Percentiles rank a stretch among this genome's conserved stretches.
phyloP scores from a whole-genome alignment of 2,797 vertebrate species.

The Pseudochirops cupreus region DNA sequence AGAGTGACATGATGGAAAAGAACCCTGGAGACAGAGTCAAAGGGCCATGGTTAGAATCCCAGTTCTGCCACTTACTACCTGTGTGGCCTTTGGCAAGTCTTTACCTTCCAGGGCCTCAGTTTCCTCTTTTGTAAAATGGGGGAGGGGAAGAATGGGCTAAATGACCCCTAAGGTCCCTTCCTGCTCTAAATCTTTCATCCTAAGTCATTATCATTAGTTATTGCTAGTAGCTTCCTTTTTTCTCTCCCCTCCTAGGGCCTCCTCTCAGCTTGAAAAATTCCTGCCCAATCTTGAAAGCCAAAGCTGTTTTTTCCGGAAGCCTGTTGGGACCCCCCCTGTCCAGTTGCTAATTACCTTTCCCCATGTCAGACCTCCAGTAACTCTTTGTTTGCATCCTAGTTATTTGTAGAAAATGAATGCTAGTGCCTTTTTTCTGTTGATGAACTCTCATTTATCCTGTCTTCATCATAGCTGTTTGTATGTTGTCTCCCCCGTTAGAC shows the following conservation, averaged over 20 bases:
- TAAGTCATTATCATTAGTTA: conserved; percentile 6
- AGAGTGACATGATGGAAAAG: background rate
- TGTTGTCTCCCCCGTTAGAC: background rate
- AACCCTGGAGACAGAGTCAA: background rate
- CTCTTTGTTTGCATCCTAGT: background rate
- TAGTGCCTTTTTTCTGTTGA: background rate
- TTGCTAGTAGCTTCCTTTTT: background rate
- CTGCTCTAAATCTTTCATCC: conserved; percentile 1
- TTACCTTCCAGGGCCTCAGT: background rate
- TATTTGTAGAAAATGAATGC: background rate
- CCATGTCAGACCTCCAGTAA: background rate
- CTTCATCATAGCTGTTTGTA: background rate
- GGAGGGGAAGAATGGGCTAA: background rate
- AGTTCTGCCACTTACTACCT: background rate
- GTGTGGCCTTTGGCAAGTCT: background rate
- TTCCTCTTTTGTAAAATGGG: background rate
- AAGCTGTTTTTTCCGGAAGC: background rate
- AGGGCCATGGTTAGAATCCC: background rate
- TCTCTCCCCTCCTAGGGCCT: background rate
- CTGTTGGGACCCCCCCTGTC: background rate
- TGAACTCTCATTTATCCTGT: background rate
- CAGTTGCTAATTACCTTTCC: background rate
- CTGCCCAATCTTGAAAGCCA: background rate
- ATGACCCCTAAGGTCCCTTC: background rate
- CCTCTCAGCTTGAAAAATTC: conserved; percentile 3